Percentiles rank a stretch among this genome's conserved stretches.
These are phyloP conservation scores for Turnix velox DNA, from an alignment of 2,113 vertebrate genomes.

Conservation along the genomic window DNA sequence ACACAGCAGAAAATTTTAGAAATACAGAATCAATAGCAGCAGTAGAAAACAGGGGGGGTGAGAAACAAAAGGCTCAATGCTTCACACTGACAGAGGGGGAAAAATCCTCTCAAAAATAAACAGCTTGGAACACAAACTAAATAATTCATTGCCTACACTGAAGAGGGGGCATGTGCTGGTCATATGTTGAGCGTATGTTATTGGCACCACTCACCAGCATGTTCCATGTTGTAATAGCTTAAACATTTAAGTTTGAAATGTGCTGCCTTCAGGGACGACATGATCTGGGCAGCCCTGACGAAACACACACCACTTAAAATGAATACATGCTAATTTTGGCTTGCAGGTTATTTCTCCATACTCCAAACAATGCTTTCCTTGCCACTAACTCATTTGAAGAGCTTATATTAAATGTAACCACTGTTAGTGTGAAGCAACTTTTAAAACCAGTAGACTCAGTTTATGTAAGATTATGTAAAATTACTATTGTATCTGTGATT, in stretches of 20 bases:
- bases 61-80: not conserved
- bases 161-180: conserved; percentile 40
- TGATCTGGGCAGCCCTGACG: conserved; percentile 50
- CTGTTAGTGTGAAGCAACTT: not conserved
- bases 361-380: conserved; percentile 55
- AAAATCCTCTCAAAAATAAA: not conserved
- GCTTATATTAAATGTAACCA: not conserved
- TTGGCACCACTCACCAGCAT: conserved; percentile 9
- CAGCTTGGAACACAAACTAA: conserved; percentile 36
- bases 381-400: not conserved
- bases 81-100: not conserved
- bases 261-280: conserved; percentile 51
- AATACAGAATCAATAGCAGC: not conserved
- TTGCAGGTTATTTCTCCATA: conserved; percentile 40
- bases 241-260: conserved; percentile 27
- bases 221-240: conserved; percentile 46
- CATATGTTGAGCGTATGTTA: conserved; percentile 49
- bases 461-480: not conserved
- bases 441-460: not conserved
- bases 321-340: conserved; percentile 40
- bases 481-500: not conserved
- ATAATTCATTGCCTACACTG: not conserved
- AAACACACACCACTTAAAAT: conserved; percentile 25
- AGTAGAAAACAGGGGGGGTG: not conserved
- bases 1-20: not conserved